These are phyloP conservation scores for Latrodectus elegans DNA, from an alignment of 2,888 invertebrate genomes.

Conservation along the genomic window DNA sequence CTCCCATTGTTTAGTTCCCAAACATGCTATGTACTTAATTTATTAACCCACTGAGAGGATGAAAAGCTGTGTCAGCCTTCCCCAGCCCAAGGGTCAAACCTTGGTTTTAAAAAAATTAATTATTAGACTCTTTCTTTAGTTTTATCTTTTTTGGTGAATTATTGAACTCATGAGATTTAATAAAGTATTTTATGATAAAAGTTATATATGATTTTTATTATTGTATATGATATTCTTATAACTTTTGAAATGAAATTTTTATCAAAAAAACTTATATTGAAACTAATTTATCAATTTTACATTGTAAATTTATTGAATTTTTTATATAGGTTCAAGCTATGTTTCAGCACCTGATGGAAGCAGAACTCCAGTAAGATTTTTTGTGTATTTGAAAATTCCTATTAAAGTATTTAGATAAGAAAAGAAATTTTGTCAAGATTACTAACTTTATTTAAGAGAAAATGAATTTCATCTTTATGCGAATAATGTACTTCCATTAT, in stretches of 20 bases:
- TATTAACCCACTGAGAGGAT: too few species aligned
- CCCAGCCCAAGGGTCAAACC: too few species aligned
- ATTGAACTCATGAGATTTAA: background rate
- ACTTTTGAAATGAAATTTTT: background rate
- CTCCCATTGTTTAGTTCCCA: too few species aligned
- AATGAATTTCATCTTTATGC: too few species aligned
- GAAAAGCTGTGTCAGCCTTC: too few species aligned
- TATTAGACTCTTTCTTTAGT: too few species aligned
- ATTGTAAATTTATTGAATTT: slow-evolving; percentile 1
- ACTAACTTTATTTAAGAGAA: too few species aligned
- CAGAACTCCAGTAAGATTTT: slow-evolving; percentile 85
- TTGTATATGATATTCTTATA: background rate
- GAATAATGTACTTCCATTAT: background rate
- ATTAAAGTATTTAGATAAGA: too few species aligned
- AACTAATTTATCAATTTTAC: background rate
- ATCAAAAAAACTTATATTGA: background rate
- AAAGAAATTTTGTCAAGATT: too few species aligned
- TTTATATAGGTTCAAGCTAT: slow-evolving; percentile 84
- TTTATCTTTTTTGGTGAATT: background rate
- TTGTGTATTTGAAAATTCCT: too few species aligned
- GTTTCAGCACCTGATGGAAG: slow-evolving; percentile 94
- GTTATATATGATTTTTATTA: background rate
- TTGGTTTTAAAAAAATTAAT: too few species aligned
- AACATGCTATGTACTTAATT: too few species aligned
- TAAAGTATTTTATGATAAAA: background rate